Percentiles rank a stretch among this genome's conserved stretches.
Conservation (phyloP, 2,888 invertebrate genomes). For the Dolichomitus sp. region DNA sequence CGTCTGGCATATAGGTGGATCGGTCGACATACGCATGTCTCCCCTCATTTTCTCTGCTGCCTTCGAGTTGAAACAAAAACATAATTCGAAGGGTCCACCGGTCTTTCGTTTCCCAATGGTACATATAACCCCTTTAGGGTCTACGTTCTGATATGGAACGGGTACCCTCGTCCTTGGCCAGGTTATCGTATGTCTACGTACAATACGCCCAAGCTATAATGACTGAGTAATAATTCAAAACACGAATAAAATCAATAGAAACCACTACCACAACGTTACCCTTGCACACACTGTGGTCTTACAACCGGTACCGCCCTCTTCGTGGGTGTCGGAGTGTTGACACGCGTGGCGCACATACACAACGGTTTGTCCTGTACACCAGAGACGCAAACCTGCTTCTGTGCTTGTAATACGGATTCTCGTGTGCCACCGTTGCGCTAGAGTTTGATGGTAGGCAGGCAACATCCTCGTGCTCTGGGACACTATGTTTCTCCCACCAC, state of each 20-base stretch:
- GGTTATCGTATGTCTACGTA: constrained; percentile 34
- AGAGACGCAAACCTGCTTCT: constrained; percentile 1
- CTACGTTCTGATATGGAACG: constrained; percentile 64
- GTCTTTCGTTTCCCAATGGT: constrained; percentile 53
- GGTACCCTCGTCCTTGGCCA: constrained; percentile 60
- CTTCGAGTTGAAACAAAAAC: constrained; percentile 65
- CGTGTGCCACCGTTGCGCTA: background rate
- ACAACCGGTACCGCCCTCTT: constrained; percentile 17
- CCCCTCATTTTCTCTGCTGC: constrained; percentile 32
- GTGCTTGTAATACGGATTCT: background rate
- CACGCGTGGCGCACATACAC: constrained; percentile 22
- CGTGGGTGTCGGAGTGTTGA: constrained; percentile 22
- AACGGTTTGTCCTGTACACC: background rate
- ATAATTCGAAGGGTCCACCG: constrained; percentile 20
- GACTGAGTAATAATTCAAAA: constrained; percentile 80
- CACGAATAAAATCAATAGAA: constrained; percentile 80
- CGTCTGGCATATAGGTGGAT: constrained; percentile 42
- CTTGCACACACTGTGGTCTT: background rate
- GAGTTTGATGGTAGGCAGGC: constrained; percentile 51
- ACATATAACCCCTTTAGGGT: constrained; percentile 65
- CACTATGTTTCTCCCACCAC: constrained; percentile 18
- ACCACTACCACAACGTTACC: constrained; percentile 64
- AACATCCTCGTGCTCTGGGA: constrained; percentile 25
- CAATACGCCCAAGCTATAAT: constrained; percentile 63
- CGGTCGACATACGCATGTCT: background rate